These are phyloP conservation scores for Eurosta solidaginis DNA, from an alignment of 1,140 invertebrate species.

Conservation along the genomic window DNA sequence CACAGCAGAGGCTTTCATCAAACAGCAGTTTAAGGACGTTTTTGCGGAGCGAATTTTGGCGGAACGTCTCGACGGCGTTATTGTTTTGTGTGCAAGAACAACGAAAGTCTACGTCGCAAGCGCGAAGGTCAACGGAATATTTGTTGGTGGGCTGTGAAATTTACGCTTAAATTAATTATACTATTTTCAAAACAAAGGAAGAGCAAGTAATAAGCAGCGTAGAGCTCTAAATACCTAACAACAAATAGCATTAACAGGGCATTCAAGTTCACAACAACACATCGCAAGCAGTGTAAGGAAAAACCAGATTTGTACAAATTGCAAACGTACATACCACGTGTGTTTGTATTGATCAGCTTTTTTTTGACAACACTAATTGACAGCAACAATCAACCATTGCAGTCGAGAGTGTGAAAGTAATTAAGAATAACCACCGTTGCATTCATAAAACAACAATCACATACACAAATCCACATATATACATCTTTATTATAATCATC, in stretches of 20 bases:
- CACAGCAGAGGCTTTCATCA: not conserved
- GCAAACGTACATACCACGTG: not conserved
- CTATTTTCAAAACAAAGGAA: not conserved
- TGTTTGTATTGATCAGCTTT: not conserved
- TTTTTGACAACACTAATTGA: not conserved
- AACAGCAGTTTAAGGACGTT: conserved; percentile 1
- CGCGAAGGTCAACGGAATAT: not conserved
- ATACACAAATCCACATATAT: not conserved
- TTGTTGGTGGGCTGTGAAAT: not conserved
- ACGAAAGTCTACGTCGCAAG: conserved; percentile 15
- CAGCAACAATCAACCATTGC: not conserved
- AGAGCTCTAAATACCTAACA: conserved; percentile 7
- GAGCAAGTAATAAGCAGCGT: not conserved
- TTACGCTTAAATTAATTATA: conserved; percentile 4
- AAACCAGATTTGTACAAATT: not conserved
- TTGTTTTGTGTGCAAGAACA: conserved; percentile 1
- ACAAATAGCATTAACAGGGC: not conserved
- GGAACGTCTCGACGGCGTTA: not conserved
- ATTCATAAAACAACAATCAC: not conserved
- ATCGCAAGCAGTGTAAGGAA: not conserved
- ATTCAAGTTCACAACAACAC: not conserved
- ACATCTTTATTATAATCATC: too few species aligned
- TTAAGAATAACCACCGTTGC: conserved; percentile 22
- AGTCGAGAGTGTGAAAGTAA: not conserved
- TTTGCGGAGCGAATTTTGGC: not conserved